phyloP scores from a whole-genome alignment of 2,113 vertebrate genomes.

The Microtus montanus region DNA sequence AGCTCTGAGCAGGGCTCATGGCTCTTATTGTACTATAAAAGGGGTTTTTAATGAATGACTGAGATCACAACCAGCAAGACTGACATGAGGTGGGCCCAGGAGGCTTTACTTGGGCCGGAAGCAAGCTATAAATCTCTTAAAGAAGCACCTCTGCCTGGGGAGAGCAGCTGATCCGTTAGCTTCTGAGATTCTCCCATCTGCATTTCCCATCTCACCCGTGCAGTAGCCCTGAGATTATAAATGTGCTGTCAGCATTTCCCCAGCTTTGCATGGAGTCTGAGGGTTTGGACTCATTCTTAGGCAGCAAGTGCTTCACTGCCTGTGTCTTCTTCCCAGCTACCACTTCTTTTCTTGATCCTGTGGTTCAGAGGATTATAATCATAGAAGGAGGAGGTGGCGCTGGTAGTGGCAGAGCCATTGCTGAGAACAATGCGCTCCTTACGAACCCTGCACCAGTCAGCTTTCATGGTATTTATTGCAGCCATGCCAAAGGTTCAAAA shows the following conservation, averaged over 20 bases:
- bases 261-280: not conserved
- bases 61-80: not conserved
- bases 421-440: not conserved
- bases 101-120: not conserved
- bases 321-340: not conserved
- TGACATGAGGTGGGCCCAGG: rapidly evolving
- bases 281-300: too few species aligned
- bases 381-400: not conserved
- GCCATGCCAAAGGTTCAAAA: not conserved
- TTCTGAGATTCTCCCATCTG: not conserved
- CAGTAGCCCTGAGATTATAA: not conserved
- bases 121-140: not conserved
- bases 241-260: not conserved
- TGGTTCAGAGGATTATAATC: not conserved
- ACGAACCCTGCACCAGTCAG: not conserved
- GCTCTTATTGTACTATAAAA: not conserved
- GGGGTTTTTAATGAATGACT: not conserved
- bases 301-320: not conserved
- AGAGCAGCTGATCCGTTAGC: not conserved
- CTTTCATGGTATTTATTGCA: not conserved
- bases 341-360: not conserved
- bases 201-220: not conserved
- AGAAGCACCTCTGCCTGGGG: not conserved
- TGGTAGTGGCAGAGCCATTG: not conserved
- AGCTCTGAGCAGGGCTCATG: not conserved